phyloP scores from a whole-genome alignment of 1,140 invertebrate species.

The Drosophila nikananu region DNA sequence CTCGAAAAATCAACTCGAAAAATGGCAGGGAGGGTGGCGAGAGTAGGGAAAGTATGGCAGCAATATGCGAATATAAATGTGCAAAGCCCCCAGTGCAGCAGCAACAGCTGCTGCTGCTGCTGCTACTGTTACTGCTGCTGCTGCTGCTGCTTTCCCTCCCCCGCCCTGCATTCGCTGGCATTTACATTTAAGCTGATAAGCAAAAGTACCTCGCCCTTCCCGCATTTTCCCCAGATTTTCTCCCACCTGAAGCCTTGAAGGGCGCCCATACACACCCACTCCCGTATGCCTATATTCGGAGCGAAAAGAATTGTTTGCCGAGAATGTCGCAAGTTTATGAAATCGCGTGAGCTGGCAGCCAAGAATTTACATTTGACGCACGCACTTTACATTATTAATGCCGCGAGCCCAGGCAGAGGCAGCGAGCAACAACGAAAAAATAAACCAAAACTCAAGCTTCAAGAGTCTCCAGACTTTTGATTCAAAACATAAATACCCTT shows the following conservation, averaged over 20 bases:
- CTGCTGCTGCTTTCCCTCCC: background rate
- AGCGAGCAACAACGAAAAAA: constrained; percentile 16
- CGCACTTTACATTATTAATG: constrained; percentile 82
- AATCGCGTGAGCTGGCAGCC: constrained; percentile 69
- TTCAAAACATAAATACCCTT: constrained; percentile 13
- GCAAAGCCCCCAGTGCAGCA: constrained; percentile 71
- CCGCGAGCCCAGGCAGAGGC: constrained; percentile 34
- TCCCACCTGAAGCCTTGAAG: constrained; percentile 44
- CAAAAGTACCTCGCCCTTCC: constrained; percentile 58
- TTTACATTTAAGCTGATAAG: constrained; percentile 83
- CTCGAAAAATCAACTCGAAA: constrained; percentile 57
- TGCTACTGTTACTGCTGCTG: background rate
- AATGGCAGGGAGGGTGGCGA: background rate
- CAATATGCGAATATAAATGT: constrained; percentile 47
- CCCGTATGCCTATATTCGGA: constrained; percentile 10
- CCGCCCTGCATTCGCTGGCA: constrained; percentile 60
- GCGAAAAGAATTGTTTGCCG: constrained; percentile 51
- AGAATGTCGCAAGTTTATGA: constrained; percentile 74
- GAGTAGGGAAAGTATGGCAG: background rate
- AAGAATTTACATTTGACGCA: constrained; percentile 77
- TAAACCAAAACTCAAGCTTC: constrained; percentile 9
- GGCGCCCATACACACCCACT: constrained; percentile 9
- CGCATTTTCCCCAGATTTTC: background rate
- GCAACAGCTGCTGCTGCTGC: constrained; percentile 10
- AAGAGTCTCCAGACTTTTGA: constrained; percentile 7